Percentiles rank a stretch among this genome's conserved stretches.
These are phyloP conservation scores for Rhingia campestris DNA, from an alignment of 2,888 invertebrate genomes.

Conservation along the genomic window DNA sequence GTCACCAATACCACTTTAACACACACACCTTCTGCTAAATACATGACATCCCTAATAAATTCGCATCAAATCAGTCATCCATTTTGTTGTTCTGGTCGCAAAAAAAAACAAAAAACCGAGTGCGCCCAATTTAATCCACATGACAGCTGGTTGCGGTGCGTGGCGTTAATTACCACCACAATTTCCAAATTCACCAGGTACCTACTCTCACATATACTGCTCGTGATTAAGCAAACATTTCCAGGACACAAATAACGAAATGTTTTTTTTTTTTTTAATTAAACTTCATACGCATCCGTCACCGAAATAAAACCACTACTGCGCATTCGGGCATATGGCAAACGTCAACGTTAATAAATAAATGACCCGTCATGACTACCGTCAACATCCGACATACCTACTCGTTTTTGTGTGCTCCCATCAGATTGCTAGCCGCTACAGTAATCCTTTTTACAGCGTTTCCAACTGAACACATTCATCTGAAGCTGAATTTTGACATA, in stretches of 20 bases:
- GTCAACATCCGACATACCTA: conserved; percentile 5
- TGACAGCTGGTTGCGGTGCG: conserved; percentile 13
- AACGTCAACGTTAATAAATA: conserved; percentile 54
- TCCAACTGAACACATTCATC: conserved; percentile 49
- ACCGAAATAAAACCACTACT: conserved; percentile 39
- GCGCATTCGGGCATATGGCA: conserved; percentile 8
- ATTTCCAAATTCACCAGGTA: conserved; percentile 12
- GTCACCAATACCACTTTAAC: no score
- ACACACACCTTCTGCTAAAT: no score
- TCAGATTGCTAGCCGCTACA: conserved; percentile 16
- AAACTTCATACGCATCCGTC: conserved; percentile 48
- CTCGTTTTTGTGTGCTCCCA: neutral
- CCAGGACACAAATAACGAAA: neutral
- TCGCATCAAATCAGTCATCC: no score
- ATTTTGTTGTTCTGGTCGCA: neutral
- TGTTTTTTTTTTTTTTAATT: conserved; percentile 35
- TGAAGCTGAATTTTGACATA: conserved; percentile 53
- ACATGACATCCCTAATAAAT: no score
- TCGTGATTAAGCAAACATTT: neutral
- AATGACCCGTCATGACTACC: conserved; percentile 20
- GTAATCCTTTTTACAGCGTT: conserved; percentile 21
- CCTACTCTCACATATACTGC: neutral
- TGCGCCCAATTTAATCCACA: neutral
- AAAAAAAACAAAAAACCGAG: neutral
- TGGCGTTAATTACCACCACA: conserved; percentile 34